A percentile compares a stretch with the other conserved stretches of the same genome.
Conservation (phyloP, 2,888 invertebrate genomes). For the Zygogramma bicolorata region DNA sequence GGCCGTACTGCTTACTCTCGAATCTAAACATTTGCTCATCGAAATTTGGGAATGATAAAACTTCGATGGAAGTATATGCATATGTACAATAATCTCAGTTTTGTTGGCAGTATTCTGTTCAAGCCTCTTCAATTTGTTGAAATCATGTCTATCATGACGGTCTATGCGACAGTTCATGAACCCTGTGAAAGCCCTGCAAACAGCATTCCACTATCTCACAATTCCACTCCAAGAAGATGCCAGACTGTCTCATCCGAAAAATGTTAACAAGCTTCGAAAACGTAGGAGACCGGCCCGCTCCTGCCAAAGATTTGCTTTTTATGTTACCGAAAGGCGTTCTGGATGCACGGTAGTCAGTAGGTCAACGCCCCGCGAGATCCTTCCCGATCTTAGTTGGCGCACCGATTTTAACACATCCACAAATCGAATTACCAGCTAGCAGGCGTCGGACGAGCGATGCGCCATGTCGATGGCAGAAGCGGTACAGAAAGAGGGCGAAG, state of each 20-base stretch:
- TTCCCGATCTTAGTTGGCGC: constrained; percentile 24
- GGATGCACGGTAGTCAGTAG: constrained; percentile 18
- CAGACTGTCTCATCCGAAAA: neutral
- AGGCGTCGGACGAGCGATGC: constrained; percentile 15
- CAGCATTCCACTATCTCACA: too few relatives aligned
- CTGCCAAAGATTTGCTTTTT: neutral
- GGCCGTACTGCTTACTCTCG: too few relatives aligned
- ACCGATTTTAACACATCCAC: constrained; percentile 23
- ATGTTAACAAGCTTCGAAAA: neutral
- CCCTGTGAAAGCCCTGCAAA: too few relatives aligned
- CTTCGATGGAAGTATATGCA: too few relatives aligned
- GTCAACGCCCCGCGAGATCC: constrained; percentile 25
- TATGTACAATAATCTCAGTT: too few relatives aligned
- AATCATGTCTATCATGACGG: too few relatives aligned
- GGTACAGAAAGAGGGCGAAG: neutral
- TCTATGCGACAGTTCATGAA: too few relatives aligned
- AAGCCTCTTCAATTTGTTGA: too few relatives aligned
- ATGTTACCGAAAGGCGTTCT: neutral
- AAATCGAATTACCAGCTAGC: constrained; percentile 19
- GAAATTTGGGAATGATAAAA: too few relatives aligned
- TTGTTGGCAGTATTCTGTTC: too few relatives aligned
- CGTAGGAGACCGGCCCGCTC: neutral
- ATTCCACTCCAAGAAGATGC: neutral
- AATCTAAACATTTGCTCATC: too few relatives aligned
- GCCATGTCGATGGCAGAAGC: neutral